These are phyloP conservation scores for Dryadula phaetusa DNA, from an alignment of 2,888 invertebrate species.

Conservation along the genomic window DNA sequence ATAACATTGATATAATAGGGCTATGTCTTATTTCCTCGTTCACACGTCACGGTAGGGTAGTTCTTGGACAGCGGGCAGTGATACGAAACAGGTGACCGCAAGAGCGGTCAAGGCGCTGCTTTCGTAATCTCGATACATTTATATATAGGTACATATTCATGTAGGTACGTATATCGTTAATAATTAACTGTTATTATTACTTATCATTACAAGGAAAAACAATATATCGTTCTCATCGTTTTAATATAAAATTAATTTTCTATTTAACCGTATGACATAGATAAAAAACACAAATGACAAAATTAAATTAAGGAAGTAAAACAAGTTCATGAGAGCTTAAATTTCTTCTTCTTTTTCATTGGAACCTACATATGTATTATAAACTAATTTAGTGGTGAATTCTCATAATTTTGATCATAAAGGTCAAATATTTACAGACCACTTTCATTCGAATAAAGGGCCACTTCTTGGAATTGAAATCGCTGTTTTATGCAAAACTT, in stretches of 20 bases:
- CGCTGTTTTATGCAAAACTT: constrained; percentile 32
- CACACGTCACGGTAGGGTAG: constrained; percentile 55
- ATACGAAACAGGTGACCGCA: constrained; percentile 57
- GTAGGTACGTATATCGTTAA: not conserved
- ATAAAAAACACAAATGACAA: too few relatives aligned
- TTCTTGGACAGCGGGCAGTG: constrained; percentile 47
- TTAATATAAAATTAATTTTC: too few relatives aligned
- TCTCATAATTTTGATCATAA: constrained; percentile 13
- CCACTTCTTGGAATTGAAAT: constrained; percentile 36
- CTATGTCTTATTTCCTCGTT: constrained; percentile 24
- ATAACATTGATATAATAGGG: constrained; percentile 5
- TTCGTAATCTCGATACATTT: constrained; percentile 24
- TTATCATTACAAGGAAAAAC: not conserved
- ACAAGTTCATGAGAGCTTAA: not conserved
- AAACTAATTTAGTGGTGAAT: constrained; percentile 15
- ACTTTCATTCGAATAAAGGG: constrained; percentile 44
- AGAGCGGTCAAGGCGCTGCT: constrained; percentile 60
- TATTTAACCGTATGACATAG: too few relatives aligned
- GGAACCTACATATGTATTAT: not conserved
- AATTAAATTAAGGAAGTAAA: not conserved
- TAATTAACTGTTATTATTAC: not conserved
- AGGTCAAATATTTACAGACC: constrained; percentile 42
- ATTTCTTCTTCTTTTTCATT: constrained; percentile 12
- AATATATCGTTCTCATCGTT: too few relatives aligned
- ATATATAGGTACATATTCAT: constrained; percentile 12